These are phyloP conservation scores for Hofmannophila pseudospretella DNA, from an alignment of 2,888 invertebrate genomes.

Conservation along the genomic window DNA sequence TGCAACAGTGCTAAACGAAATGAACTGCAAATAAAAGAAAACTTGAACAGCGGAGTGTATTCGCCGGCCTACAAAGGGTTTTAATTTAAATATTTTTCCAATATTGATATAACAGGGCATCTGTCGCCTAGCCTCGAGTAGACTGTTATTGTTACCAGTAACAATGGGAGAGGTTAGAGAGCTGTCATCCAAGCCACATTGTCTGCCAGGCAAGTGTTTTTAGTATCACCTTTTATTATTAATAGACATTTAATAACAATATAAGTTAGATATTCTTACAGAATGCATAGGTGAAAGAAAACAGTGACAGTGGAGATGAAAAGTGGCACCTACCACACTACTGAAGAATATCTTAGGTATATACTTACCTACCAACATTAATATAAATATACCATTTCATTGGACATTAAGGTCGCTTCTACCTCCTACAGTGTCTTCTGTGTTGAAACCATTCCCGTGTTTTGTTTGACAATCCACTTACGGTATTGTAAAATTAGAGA, in stretches of 20 bases:
- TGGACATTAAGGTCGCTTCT: too few relatives aligned
- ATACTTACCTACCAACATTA: too few relatives aligned
- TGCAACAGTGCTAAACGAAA: conserved; percentile 26
- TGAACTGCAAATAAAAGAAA: conserved; percentile 31
- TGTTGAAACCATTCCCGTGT: too few relatives aligned
- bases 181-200: conserved; percentile 58
- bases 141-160: conserved; percentile 61
- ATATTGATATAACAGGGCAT: conserved; percentile 32
- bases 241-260: conserved; percentile 12
- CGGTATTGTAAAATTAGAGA: too few relatives aligned
- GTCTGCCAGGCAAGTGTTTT: conserved; percentile 51
- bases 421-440: too few relatives aligned
- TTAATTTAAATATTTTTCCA: conserved; percentile 45
- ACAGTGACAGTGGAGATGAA: too few relatives aligned
- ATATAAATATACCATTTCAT: too few relatives aligned
- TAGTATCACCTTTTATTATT: conserved; percentile 45
- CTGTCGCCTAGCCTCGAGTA: conserved; percentile 30
- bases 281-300: too few relatives aligned
- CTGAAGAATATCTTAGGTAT: too few relatives aligned
- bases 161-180: conserved; percentile 46
- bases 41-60: conserved; percentile 5
- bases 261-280: too few relatives aligned
- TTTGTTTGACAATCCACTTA: too few relatives aligned
- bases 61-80: conserved; percentile 23
- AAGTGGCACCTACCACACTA: too few relatives aligned